These are phyloP conservation scores for Pangasius larnaudii DNA, from an alignment of 2,797 vertebrate species.

Conservation along the genomic window DNA sequence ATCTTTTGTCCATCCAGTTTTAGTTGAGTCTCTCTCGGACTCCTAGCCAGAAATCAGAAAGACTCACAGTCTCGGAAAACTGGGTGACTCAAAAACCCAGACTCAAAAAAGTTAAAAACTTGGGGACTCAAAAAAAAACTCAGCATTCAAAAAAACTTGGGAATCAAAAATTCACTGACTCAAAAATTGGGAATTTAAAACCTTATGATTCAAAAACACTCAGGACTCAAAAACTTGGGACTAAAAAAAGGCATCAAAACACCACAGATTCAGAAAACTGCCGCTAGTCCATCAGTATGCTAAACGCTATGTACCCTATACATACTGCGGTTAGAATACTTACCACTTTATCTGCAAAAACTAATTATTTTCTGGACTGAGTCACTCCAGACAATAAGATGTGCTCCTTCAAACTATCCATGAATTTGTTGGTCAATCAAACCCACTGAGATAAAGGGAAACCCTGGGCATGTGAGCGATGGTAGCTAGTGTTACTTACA, in stretches of 20 bases:
- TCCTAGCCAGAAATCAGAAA: background rate
- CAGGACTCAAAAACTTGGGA: background rate
- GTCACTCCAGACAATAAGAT: background rate
- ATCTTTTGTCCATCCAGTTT: background rate
- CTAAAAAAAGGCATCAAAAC: background rate
- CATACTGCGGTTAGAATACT: background rate
- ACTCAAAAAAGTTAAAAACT: background rate
- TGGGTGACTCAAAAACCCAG: background rate
- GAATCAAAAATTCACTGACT: background rate
- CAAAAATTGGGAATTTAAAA: background rate
- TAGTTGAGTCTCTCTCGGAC: background rate
- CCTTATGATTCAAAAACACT: background rate
- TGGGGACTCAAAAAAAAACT: background rate
- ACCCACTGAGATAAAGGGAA: background rate
- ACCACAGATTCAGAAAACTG: background rate
- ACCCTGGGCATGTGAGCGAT: conserved; percentile 49
- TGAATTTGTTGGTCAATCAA: background rate
- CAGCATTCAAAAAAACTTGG: background rate
- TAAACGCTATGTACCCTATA: background rate
- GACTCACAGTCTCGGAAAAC: background rate
- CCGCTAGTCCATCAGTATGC: background rate
- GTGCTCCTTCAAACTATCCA: background rate
- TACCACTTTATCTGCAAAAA: background rate
- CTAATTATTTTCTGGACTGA: background rate
- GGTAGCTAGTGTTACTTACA: conserved; percentile 85